phyloP scores from a whole-genome alignment of 23 tunicate species.

The Halocynthia roretzi region DNA sequence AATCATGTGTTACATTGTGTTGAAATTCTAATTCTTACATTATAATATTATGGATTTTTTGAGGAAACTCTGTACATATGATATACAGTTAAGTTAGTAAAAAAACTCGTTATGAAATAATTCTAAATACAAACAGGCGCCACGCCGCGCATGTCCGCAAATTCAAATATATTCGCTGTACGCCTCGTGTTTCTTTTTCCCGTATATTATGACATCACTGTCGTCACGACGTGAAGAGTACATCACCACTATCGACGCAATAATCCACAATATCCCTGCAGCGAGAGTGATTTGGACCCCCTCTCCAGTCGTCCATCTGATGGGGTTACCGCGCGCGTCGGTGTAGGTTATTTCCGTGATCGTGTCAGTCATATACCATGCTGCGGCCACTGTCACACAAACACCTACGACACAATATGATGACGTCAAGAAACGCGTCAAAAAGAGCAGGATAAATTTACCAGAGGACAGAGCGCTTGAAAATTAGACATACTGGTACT shows the following conservation, averaged over 20 bases:
- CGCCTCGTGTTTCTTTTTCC: not conserved
- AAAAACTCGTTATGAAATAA: too few species aligned
- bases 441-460: not conserved
- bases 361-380: constrained; percentile 27
- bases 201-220: constrained; percentile 16
- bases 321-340: constrained; percentile 18
- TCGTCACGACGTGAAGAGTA: constrained; percentile 2
- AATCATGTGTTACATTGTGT: too few species aligned
- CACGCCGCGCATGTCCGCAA: not conserved
- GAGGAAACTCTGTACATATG: too few species aligned
- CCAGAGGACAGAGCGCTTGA: not conserved
- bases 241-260: constrained; percentile 22
- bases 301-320: constrained; percentile 27
- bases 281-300: constrained; percentile 38
- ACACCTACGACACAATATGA: not conserved
- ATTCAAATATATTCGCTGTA: constrained; percentile 23
- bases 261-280: constrained; percentile 31
- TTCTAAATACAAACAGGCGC: not conserved
- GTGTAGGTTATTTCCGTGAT: constrained; percentile 13
- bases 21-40: too few species aligned
- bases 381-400: constrained; percentile 29
- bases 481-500: too few species aligned
- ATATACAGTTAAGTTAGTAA: too few species aligned
- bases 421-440: not conserved
- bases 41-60: too few species aligned